Conservation (phyloP, 1,140 invertebrate species). For the Formica selysi region DNA sequence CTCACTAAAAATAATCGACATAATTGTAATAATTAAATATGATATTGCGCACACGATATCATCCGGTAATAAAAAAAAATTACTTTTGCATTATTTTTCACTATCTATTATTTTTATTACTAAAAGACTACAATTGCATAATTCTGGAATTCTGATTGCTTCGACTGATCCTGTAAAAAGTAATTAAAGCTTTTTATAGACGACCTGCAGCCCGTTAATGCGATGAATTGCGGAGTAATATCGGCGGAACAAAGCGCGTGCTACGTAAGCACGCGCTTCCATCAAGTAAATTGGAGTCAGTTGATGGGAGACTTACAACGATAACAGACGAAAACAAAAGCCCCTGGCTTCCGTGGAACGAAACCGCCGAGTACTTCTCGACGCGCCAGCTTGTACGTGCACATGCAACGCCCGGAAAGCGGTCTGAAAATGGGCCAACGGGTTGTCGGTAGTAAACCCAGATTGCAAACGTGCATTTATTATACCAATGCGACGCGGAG, state of each 20-base stretch:
- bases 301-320: constrained; percentile 67
- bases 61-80: neutral
- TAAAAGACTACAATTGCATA: neutral
- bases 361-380: constrained; percentile 53
- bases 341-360: constrained; percentile 47
- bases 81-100: neutral
- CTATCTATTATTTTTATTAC: neutral
- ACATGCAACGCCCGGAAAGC: constrained; percentile 67
- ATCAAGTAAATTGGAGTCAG: constrained; percentile 69
- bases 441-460: constrained; percentile 73
- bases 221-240: constrained; percentile 27
- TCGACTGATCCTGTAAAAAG: neutral
- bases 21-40: neutral
- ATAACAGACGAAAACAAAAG: constrained; percentile 70
- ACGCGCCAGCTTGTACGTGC: constrained; percentile 25
- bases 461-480: constrained; percentile 76
- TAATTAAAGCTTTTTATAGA: constrained; percentile 14
- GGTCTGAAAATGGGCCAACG: constrained; percentile 73
- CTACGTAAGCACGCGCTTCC: constrained; percentile 51
- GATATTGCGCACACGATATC: neutral
- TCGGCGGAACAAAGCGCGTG: constrained; percentile 39
- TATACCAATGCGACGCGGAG: constrained; percentile 41
- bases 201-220: constrained; percentile 30
- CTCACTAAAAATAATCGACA: neutral
- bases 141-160: neutral